These are phyloP conservation scores for Diloba caeruleocephala DNA, from an alignment of 2,888 invertebrate genomes.

Conservation along the genomic window DNA sequence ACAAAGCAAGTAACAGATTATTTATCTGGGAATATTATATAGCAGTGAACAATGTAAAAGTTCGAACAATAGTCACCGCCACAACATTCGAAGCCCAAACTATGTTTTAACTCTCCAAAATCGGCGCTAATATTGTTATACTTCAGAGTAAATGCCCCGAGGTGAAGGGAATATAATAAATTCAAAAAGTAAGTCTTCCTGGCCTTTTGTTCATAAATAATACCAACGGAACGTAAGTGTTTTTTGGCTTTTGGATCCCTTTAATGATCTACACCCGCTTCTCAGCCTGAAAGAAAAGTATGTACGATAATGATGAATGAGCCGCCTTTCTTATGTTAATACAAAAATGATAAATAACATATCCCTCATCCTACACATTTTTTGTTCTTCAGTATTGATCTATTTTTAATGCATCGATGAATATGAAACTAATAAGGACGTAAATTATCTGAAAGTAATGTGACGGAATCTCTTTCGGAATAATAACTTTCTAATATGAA, in stretches of 20 bases:
- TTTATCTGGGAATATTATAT: slow-evolving; percentile 25
- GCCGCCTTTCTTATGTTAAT: slow-evolving; percentile 76
- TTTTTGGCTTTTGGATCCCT: slow-evolving; percentile 58
- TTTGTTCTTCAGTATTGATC: slow-evolving; percentile 42
- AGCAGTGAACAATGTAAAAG: slow-evolving; percentile 33
- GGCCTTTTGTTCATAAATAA: slow-evolving; percentile 75
- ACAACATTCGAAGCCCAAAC: slow-evolving; percentile 35
- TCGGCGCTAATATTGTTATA: slow-evolving; percentile 40
- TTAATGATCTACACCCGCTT: slow-evolving; percentile 64
- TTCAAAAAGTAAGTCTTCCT: slow-evolving; percentile 66
- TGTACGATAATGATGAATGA: slow-evolving; percentile 78
- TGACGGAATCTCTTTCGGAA: slow-evolving; percentile 28
- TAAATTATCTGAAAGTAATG: slow-evolving; percentile 47
- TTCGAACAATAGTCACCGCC: slow-evolving; percentile 32
- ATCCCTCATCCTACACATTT: slow-evolving; percentile 51
- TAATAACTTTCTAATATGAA: slow-evolving; percentile 34
- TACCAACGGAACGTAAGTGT: slow-evolving; percentile 54
- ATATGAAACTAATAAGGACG: slow-evolving; percentile 41
- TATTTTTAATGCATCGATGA: slow-evolving; percentile 40
- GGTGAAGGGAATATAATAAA: slow-evolving; percentile 65
- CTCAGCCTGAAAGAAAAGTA: slow-evolving; percentile 70
- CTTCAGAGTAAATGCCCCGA: slow-evolving; percentile 40
- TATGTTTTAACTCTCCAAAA: slow-evolving; percentile 25
- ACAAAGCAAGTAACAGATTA: slow-evolving; percentile 30
- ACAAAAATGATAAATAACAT: slow-evolving; percentile 74